Evolutionary conservation across 2,888 invertebrate genomes (phyloP).

Genomic region (Drosophila rubida): DNA sequence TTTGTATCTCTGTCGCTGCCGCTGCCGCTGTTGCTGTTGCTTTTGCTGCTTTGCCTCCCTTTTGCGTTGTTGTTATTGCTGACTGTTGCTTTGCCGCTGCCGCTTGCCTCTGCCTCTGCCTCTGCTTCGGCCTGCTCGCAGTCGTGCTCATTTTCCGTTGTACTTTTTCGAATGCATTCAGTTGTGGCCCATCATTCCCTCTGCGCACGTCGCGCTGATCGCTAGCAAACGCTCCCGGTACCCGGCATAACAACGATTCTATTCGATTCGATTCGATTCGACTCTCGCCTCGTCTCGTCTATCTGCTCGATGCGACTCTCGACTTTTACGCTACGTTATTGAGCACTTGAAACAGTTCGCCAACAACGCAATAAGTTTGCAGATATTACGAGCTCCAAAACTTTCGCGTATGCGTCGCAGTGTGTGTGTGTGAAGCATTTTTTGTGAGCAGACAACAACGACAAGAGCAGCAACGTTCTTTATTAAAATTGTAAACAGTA

Average conservation of each 20-base stretch:
- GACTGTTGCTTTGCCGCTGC: constrained; percentile 53
- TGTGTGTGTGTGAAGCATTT: constrained; percentile 26
- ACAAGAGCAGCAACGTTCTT: constrained; percentile 30
- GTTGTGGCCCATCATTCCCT: constrained; percentile 81
- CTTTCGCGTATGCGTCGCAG: constrained; percentile 19
- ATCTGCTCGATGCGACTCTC: constrained; percentile 14
- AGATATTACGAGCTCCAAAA: constrained; percentile 45
- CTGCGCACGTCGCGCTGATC: constrained; percentile 83
- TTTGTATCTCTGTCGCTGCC: constrained; percentile 62
- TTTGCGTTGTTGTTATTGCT: constrained; percentile 37
- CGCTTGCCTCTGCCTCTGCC: constrained; percentile 32
- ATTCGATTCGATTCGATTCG: constrained; percentile 18
- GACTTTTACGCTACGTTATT: constrained; percentile 36
- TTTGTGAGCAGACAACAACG: constrained; percentile 28
- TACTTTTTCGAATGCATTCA: constrained; percentile 74
- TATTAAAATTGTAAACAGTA: constrained; percentile 63
- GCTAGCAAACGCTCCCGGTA: constrained; percentile 64
- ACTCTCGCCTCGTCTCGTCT: constrained; percentile 9
- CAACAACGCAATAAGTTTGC: constrained; percentile 56
- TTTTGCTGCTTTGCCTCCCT: constrained; percentile 27
- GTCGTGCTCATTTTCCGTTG: constrained; percentile 78
- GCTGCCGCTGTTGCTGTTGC: constrained; percentile 20
- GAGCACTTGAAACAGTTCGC: constrained; percentile 34
- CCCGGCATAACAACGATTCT: constrained; percentile 19
- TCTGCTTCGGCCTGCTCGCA: constrained; percentile 33